A percentile compares a stretch with the other conserved stretches of the same genome.
Conservation (phyloP, 2,888 invertebrate genomes). For the Volucella zonaria region DNA sequence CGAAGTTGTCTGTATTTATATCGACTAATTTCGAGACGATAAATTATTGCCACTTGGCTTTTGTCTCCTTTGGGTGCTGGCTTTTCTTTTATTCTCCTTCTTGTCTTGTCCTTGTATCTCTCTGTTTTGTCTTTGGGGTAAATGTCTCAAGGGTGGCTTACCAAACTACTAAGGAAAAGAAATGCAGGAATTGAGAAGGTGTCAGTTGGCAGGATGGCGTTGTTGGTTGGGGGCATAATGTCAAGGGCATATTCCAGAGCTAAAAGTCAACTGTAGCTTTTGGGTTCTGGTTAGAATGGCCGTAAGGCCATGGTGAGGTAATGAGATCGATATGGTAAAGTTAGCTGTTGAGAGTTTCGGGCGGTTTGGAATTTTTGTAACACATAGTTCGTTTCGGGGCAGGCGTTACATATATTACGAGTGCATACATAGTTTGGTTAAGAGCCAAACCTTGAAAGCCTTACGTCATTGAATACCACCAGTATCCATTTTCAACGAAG, state of each 20-base stretch:
- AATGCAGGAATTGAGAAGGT: background rate
- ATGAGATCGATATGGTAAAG: too few relatives aligned
- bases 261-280: background rate
- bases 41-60: constrained; percentile 69
- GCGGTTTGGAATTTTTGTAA: too few relatives aligned
- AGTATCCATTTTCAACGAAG: too few relatives aligned
- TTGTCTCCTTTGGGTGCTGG: constrained; percentile 44
- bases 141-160: constrained; percentile 15
- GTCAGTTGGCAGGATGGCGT: background rate
- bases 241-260: constrained; percentile 16
- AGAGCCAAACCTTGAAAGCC: too few relatives aligned
- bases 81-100: constrained; percentile 5
- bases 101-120: too few relatives aligned
- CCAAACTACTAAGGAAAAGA: background rate
- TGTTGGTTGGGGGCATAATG: background rate
- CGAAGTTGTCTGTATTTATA: constrained; percentile 73
- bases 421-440: too few relatives aligned
- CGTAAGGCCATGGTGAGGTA: too few relatives aligned
- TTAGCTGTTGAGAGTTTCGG: too few relatives aligned
- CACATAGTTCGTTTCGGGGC: too few relatives aligned
- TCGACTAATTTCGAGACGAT: constrained; percentile 72
- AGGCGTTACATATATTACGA: too few relatives aligned
- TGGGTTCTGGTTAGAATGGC: too few relatives aligned
- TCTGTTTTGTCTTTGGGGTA: constrained; percentile 5
- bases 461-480: too few relatives aligned